Conservation (phyloP, 1,140 invertebrate genomes). For the Aphis gossypii region DNA sequence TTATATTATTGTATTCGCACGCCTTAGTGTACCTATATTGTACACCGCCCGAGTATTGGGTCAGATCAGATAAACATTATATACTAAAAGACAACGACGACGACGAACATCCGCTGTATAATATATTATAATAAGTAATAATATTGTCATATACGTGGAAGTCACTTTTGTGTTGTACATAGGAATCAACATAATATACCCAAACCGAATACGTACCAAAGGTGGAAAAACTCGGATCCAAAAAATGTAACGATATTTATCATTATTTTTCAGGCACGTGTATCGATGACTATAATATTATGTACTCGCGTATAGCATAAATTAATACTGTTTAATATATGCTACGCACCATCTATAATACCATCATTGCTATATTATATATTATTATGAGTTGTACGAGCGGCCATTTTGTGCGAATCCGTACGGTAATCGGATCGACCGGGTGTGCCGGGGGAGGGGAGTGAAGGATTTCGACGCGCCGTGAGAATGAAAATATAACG, state of each 20-base stretch:
- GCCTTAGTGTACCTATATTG: neutral
- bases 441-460: too few species aligned
- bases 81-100: neutral
- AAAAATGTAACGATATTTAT: neutral
- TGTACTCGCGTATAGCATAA: neutral
- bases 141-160: neutral
- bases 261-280: neutral
- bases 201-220: neutral
- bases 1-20: neutral
- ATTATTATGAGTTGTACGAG: neutral
- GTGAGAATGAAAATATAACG: slow-evolving; percentile 23
- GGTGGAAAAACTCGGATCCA: neutral
- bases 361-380: neutral
- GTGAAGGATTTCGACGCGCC: neutral
- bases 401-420: slow-evolving; percentile 34
- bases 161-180: neutral
- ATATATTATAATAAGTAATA: neutral
- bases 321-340: neutral
- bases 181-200: neutral
- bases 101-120: neutral
- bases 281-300: neutral
- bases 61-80: neutral
- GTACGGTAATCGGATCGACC: neutral
- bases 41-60: neutral
- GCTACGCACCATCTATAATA: neutral